phyloP scores from a whole-genome alignment of 2,113 vertebrate species.

The Notothenia coriiceps region DNA sequence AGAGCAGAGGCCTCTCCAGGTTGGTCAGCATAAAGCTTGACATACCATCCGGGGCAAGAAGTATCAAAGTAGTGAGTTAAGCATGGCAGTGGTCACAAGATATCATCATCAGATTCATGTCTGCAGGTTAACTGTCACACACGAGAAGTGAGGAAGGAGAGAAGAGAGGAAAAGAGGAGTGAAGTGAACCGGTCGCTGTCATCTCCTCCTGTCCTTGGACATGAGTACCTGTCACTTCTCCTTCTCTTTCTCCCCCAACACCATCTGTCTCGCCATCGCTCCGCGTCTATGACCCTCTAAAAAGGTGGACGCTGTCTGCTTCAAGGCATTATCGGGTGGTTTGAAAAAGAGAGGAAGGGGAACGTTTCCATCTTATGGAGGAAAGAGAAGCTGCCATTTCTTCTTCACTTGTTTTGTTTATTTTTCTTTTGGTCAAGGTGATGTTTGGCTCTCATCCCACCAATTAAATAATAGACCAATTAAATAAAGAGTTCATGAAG shows the following conservation, averaged over 20 bases:
- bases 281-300: background rate
- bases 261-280: constrained; percentile 63
- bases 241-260: constrained; percentile 49
- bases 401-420: background rate
- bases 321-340: constrained; percentile 28
- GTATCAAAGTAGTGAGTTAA: constrained; percentile 77
- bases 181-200: constrained; percentile 71
- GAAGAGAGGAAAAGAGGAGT: constrained; percentile 64
- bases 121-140: constrained; percentile 80
- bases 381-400: no score
- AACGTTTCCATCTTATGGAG: constrained; percentile 7
- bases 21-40: constrained; percentile 69
- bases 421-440: background rate
- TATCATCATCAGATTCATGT: constrained; percentile 81
- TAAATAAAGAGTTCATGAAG: background rate
- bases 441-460: background rate
- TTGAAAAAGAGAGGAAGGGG: constrained; percentile 23
- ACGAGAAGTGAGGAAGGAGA: constrained; percentile 57
- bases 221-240: constrained; percentile 77
- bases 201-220: constrained; percentile 72
- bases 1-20: constrained; percentile 46
- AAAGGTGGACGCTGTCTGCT: constrained; percentile 39
- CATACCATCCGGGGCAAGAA: constrained; percentile 63
- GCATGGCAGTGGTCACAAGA: constrained; percentile 80
- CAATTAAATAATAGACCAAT: constrained; percentile 1